Percentiles rank a stretch among this genome's conserved stretches.
phyloP scores from a whole-genome alignment of 2,888 invertebrate genomes.

The Machimus atricapillus region DNA sequence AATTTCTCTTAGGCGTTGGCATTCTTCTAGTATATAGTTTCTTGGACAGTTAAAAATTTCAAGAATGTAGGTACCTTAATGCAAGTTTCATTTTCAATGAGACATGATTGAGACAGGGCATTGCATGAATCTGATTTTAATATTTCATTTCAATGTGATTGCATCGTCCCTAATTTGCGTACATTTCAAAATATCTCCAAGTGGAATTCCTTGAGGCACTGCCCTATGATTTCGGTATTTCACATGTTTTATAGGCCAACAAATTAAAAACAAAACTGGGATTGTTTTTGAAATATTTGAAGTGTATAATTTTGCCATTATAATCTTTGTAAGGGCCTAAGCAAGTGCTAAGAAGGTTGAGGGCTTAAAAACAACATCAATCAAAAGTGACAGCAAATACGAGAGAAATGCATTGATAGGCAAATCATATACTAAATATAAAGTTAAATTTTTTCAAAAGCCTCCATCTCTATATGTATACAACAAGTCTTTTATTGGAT shows the following conservation, averaged over 20 bases:
- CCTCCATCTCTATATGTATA: neutral
- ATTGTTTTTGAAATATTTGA: neutral
- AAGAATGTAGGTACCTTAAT: neutral
- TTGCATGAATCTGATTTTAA: neutral
- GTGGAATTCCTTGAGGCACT: neutral
- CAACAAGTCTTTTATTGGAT: no score
- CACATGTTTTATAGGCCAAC: neutral
- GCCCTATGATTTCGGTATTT: neutral
- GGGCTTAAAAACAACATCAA: neutral
- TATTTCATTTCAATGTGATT: neutral
- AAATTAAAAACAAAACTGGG: neutral
- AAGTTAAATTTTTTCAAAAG: neutral
- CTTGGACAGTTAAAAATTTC: neutral
- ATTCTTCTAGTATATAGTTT: neutral
- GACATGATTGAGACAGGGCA: neutral
- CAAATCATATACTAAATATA: neutral
- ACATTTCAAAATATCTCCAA: neutral
- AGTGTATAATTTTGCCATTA: neutral
- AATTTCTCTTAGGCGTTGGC: neutral
- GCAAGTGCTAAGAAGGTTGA: neutral
- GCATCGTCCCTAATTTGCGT: conserved; percentile 27
- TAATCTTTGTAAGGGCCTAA: neutral
- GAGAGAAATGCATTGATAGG: neutral
- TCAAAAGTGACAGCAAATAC: neutral
- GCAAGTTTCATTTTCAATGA: neutral